These are phyloP conservation scores for Chionodraco myersi DNA, from an alignment of 2,113 vertebrate species.

Conservation along the genomic window DNA sequence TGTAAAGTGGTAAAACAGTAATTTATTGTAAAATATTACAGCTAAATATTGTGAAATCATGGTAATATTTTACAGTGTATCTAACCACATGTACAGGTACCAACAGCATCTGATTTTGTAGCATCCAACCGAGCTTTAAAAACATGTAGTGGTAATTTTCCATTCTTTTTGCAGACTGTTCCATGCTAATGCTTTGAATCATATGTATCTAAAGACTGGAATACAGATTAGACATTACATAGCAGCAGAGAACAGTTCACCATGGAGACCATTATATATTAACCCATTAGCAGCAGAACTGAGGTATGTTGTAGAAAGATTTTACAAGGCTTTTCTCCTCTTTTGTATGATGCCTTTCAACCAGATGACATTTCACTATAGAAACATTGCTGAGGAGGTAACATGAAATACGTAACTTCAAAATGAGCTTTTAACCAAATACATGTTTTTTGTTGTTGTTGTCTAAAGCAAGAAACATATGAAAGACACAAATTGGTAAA, in stretches of 20 bases:
- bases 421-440: background rate
- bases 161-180: too few species aligned
- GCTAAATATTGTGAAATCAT: too few species aligned
- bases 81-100: too few species aligned
- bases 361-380: background rate
- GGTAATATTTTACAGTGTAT: too few species aligned
- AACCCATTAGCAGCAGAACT: background rate
- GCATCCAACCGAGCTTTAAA: too few species aligned
- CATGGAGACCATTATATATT: background rate
- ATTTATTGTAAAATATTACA: too few species aligned
- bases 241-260: background rate
- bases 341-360: background rate
- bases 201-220: background rate
- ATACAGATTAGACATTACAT: background rate
- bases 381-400: background rate
- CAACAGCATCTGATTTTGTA: too few species aligned
- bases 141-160: too few species aligned
- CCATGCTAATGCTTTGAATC: background rate
- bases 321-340: background rate
- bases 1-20: too few species aligned
- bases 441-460: background rate
- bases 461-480: background rate
- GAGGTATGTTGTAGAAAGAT: background rate
- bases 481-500: background rate
- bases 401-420: too few species aligned